Percentiles rank a stretch among this genome's conserved stretches.
Evolutionary conservation across 2,888 invertebrate genomes (phyloP).

Genomic region (Venustoraphidia nigricollis): DNA sequence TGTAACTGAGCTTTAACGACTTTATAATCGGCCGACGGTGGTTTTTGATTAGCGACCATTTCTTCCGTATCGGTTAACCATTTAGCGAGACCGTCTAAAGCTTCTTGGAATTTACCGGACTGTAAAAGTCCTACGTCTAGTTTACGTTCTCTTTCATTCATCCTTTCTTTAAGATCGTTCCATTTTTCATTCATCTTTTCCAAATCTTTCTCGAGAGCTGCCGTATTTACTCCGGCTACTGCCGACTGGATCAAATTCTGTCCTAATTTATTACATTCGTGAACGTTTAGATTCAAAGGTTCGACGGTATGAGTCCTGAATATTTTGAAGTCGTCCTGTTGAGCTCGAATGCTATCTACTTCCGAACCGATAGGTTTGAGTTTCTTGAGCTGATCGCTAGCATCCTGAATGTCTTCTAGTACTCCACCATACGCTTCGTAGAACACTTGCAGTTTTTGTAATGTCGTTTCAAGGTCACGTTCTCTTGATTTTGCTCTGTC

Average conservation of each 20-base stretch:
- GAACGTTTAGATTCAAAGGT: slow-evolving; percentile 65
- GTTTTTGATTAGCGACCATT: slow-evolving; percentile 90
- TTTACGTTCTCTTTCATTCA: slow-evolving; percentile 80
- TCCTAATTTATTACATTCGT: slow-evolving; percentile 68
- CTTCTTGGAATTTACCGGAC: slow-evolving; percentile 95
- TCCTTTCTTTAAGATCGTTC: slow-evolving; percentile 84
- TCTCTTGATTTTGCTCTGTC: slow-evolving; percentile 65
- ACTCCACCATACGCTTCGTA: slow-evolving; percentile 62
- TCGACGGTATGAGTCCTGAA: slow-evolving; percentile 65
- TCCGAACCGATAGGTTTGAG: slow-evolving; percentile 85
- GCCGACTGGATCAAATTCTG: slow-evolving; percentile 83
- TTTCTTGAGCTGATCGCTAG: slow-evolving; percentile 55
- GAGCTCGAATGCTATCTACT: slow-evolving; percentile 74
- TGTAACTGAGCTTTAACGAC: slow-evolving; percentile 96
- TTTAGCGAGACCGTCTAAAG: slow-evolving; percentile 80
- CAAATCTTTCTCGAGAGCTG: slow-evolving; percentile 70
- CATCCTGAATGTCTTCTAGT: slow-evolving; percentile 62
- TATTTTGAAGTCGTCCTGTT: slow-evolving; percentile 80
- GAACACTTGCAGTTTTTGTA: slow-evolving; percentile 70
- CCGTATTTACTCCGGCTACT: slow-evolving; percentile 72
- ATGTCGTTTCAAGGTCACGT: slow-evolving; percentile 59
- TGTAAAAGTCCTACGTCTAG: slow-evolving; percentile 86
- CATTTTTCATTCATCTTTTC: slow-evolving; percentile 86
- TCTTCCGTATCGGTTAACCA: slow-evolving; percentile 97
- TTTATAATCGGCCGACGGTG: slow-evolving; percentile 94